These are phyloP conservation scores for Micromussa lordhowensis DNA, from an alignment of 92 coral and sea anemone genomes.

Conservation along the genomic window DNA sequence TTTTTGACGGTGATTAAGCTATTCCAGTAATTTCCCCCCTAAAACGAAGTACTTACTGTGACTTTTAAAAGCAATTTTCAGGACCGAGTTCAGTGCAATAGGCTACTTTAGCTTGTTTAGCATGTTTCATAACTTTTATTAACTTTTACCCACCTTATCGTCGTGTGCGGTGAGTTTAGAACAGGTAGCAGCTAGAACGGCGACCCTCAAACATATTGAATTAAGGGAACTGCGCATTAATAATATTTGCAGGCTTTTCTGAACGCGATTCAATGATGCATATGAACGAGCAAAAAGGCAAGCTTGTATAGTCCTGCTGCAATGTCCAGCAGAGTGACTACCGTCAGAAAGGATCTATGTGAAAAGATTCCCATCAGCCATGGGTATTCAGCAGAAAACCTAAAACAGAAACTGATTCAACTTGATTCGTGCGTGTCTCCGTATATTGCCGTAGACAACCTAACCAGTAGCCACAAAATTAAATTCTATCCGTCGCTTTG, in stretches of 20 bases:
- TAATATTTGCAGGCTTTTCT: background rate
- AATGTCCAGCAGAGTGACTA: background rate
- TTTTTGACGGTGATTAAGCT: background rate
- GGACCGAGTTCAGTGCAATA: background rate
- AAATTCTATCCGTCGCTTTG: constrained; percentile 6
- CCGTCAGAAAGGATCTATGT: background rate
- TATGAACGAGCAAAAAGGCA: background rate
- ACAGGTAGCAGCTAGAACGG: background rate
- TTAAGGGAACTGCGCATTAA: background rate
- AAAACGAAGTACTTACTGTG: background rate
- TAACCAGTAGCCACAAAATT: constrained; percentile 1
- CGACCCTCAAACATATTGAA: background rate
- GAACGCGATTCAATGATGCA: background rate
- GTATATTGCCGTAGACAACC: background rate
- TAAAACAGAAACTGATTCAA: background rate
- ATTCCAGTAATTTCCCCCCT: background rate
- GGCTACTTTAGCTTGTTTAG: background rate
- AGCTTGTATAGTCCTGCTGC: background rate
- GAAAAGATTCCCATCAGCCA: background rate
- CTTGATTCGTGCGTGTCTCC: background rate
- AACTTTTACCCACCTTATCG: background rate
- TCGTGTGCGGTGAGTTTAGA: background rate
- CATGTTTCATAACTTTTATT: background rate
- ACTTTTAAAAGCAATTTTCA: background rate
- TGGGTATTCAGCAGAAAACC: background rate